These are phyloP conservation scores for Uria lomvia DNA, from an alignment of 2,113 vertebrate species.

Conservation along the genomic window DNA sequence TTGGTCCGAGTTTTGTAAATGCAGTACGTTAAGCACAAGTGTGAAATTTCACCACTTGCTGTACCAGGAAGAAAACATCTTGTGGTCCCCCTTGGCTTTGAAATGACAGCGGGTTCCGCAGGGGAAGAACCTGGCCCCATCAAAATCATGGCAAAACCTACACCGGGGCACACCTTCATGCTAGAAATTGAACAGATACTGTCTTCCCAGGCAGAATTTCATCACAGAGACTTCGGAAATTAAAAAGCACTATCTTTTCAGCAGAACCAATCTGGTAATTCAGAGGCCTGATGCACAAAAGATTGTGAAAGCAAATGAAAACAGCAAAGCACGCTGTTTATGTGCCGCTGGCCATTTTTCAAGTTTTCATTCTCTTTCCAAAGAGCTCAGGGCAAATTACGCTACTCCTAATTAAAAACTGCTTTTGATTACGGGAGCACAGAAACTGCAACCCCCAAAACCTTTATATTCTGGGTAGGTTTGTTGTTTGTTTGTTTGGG, in stretches of 20 bases:
- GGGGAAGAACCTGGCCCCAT: background rate
- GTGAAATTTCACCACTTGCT: background rate
- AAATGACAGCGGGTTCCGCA: background rate
- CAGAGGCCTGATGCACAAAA: background rate
- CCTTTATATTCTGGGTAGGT: background rate
- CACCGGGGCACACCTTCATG: background rate
- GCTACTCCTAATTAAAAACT: background rate
- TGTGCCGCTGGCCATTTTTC: background rate
- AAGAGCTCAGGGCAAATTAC: background rate
- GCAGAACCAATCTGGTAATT: background rate
- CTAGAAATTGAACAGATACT: background rate
- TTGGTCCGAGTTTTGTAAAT: background rate
- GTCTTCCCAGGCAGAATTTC: background rate
- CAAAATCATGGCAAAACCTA: background rate
- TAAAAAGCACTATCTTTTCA: background rate
- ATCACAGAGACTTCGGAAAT: background rate
- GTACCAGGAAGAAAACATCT: background rate
- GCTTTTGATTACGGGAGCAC: background rate
- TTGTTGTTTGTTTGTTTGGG: too few relatives aligned
- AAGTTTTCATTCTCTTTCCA: background rate
- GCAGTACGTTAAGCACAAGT: fast-evolving
- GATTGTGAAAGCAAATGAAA: background rate
- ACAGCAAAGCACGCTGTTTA: background rate
- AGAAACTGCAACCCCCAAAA: background rate
- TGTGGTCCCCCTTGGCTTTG: background rate